phyloP scores from a whole-genome alignment of 1,140 invertebrate species.

The Pseudomyrmex gracilis region DNA sequence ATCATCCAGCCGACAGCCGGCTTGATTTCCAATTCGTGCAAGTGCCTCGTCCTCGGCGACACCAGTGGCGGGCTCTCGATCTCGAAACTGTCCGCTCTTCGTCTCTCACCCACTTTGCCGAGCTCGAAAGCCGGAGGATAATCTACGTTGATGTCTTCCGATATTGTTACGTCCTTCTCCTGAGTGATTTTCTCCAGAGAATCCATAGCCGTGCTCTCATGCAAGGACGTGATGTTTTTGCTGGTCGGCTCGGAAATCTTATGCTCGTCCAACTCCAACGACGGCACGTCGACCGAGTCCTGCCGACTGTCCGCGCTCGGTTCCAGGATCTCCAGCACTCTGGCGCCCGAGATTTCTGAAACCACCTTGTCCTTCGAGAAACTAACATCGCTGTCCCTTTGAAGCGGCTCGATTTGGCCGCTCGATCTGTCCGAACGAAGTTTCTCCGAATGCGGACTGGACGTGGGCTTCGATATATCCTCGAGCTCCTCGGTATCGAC shows the following conservation, averaged over 20 bases:
- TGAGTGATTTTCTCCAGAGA: conserved; percentile 76
- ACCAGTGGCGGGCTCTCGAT: conserved; percentile 81
- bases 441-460: conserved; percentile 70
- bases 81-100: conserved; percentile 79
- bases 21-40: conserved; percentile 80
- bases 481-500: conserved; percentile 72
- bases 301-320: conserved; percentile 74
- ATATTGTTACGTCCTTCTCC: conserved; percentile 78
- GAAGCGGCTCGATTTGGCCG: conserved; percentile 49
- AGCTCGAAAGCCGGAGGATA: conserved; percentile 63
- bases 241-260: conserved; percentile 70
- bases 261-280: conserved; percentile 80
- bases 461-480: conserved; percentile 60
- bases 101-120: conserved; percentile 6
- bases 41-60: conserved; percentile 76
- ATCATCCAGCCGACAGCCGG: conserved; percentile 83
- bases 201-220: conserved; percentile 78
- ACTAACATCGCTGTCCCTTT: conserved; percentile 54
- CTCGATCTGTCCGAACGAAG: conserved; percentile 52
- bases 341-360: conserved; percentile 78
- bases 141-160: conserved; percentile 77
- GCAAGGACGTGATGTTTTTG: conserved; percentile 73
- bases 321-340: conserved; percentile 82
- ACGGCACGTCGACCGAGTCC: conserved; percentile 82
- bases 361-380: conserved; percentile 71